A percentile compares a stretch with the other conserved stretches of the same genome.
These are phyloP conservation scores for Antennarius maculatus DNA, from an alignment of 2,797 vertebrate species.

Conservation along the genomic window DNA sequence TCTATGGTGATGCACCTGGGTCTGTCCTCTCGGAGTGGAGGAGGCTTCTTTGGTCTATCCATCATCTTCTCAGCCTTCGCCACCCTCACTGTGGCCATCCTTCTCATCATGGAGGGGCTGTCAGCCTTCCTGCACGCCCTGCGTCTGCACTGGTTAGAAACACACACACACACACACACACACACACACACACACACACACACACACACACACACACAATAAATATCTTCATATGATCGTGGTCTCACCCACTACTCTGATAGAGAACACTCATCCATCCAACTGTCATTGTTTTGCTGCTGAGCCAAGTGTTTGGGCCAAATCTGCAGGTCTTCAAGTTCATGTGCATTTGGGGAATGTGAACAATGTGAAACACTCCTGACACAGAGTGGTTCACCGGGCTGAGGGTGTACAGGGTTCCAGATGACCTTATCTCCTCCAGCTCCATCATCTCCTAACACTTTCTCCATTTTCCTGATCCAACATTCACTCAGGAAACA, in stretches of 20 bases:
- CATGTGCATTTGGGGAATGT: constrained; percentile 34
- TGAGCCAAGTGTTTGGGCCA: constrained; percentile 18
- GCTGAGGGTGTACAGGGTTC: constrained; percentile 13
- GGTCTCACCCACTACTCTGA: constrained; percentile 3
- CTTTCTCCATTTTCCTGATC: constrained; percentile 38
- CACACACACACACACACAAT: constrained; percentile 8
- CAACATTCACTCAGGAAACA: constrained; percentile 9
- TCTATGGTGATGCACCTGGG: constrained; percentile 95
- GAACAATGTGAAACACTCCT: constrained; percentile 37
- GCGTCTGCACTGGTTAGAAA: constrained; percentile 92
- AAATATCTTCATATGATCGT: not conserved
- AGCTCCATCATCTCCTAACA: constrained; percentile 61
- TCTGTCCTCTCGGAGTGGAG: constrained; percentile 86
- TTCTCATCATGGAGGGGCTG: constrained; percentile 97
- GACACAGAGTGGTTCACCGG: constrained; percentile 22
- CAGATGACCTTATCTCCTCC: constrained; percentile 31
- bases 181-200: not conserved
- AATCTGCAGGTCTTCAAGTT: constrained; percentile 10
- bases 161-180: constrained; percentile 10
- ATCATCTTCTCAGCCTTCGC: constrained; percentile 92
- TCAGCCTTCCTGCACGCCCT: constrained; percentile 95
- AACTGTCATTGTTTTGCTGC: constrained; percentile 17
- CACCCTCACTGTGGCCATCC: constrained; percentile 90
- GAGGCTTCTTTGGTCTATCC: constrained; percentile 86
- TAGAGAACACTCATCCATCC: constrained; percentile 15